These are phyloP conservation scores for Nilaparvata lugens DNA, from an alignment of 1,140 invertebrate genomes.

Conservation along the genomic window DNA sequence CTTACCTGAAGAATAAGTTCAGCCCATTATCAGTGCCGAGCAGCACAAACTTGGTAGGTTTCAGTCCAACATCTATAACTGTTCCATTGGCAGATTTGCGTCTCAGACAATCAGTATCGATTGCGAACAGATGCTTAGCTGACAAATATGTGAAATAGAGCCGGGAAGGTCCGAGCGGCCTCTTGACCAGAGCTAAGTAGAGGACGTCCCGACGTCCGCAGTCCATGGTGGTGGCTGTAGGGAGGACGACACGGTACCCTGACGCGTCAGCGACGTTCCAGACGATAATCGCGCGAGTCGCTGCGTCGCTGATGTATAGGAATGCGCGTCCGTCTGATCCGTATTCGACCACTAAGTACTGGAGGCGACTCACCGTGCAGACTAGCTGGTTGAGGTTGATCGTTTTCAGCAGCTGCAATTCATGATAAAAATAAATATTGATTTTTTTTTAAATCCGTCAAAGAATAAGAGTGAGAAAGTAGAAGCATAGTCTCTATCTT, in stretches of 20 bases:
- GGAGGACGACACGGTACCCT: constrained; percentile 32
- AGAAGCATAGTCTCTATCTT: no score
- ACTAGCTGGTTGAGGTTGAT: constrained; percentile 46
- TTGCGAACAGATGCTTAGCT: constrained; percentile 42
- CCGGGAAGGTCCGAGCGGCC: constrained; percentile 37
- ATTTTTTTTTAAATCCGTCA: no score
- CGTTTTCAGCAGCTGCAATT: constrained; percentile 39
- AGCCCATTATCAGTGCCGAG: constrained; percentile 48
- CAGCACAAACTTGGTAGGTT: constrained; percentile 43
- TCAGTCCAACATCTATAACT: constrained; percentile 43
- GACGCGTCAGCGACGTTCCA: constrained; percentile 46
- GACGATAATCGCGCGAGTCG: constrained; percentile 48
- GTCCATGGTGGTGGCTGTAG: constrained; percentile 34
- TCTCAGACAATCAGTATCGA: constrained; percentile 40
- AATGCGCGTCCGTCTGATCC: constrained; percentile 37
- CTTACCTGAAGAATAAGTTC: constrained; percentile 43
- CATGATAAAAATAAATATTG: no score
- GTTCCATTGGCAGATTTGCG: constrained; percentile 39
- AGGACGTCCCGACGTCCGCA: constrained; percentile 40
- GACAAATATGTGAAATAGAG: constrained; percentile 51
- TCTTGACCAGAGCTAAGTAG: constrained; percentile 42
- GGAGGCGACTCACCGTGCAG: constrained; percentile 40
- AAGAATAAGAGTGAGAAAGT: no score
- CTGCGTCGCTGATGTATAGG: constrained; percentile 48
- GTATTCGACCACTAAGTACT: constrained; percentile 51